A percentile compares a stretch with the other conserved stretches of the same genome.
Conservation (phyloP, 2,888 invertebrate genomes). For the Craniophora ligustri region DNA sequence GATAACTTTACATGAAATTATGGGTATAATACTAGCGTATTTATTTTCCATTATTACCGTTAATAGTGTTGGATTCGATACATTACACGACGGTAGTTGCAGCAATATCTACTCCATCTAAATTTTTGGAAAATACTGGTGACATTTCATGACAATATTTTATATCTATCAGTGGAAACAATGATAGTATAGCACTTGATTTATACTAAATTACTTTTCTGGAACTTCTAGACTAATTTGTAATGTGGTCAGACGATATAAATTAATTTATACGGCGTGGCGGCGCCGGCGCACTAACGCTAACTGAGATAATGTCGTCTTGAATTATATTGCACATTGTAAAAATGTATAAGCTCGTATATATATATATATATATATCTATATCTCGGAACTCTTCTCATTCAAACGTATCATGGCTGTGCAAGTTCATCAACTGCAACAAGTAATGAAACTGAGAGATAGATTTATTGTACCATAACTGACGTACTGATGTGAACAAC, state of each 20-base stretch:
- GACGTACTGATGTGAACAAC: too few relatives aligned
- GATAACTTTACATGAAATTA: too few relatives aligned
- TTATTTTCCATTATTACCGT: too few relatives aligned
- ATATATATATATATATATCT: too few relatives aligned
- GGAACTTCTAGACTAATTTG: conserved; percentile 11
- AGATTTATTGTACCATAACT: not conserved
- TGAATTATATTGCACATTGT: conserved; percentile 40
- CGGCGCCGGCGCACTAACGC: conserved; percentile 46
- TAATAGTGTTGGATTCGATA: too few relatives aligned
- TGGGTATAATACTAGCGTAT: too few relatives aligned
- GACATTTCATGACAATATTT: too few relatives aligned
- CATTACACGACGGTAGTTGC: too few relatives aligned
- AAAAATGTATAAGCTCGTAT: conserved; percentile 39
- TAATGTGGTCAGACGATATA: conserved; percentile 20
- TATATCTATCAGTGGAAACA: too few relatives aligned
- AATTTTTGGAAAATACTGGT: too few relatives aligned
- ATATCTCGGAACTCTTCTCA: conserved; percentile 29
- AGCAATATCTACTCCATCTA: too few relatives aligned
- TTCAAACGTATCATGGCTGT: not conserved
- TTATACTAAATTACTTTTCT: too few relatives aligned
- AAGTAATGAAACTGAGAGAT: conserved; percentile 11
- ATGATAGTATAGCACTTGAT: not conserved
- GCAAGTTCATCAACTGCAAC: conserved; percentile 3
- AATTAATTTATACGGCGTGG: conserved; percentile 49
- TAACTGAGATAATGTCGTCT: conserved; percentile 48